Evolutionary conservation across 2,113 vertebrate genomes (phyloP), one percentile per base, ranked within the genome.

Genomic region (Festucalex cinctus): DNA sequence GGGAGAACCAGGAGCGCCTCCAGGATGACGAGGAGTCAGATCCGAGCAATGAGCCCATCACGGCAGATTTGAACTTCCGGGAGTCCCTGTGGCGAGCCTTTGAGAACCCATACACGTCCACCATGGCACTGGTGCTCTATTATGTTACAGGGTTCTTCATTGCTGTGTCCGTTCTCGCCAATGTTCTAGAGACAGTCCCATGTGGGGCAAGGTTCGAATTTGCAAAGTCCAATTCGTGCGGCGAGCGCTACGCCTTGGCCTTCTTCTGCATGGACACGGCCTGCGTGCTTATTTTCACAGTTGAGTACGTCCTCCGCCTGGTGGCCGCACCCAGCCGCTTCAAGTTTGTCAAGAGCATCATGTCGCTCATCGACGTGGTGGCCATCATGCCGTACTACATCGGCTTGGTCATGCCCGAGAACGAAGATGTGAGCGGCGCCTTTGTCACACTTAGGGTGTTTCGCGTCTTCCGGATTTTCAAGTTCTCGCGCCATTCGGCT

Each of bases 131-230:
- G 73, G 97, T 99, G 68, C 96, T 99, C 85, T 99, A 99, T 89
- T 99, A 99, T 5, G 97, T 98, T 14, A 99, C 97, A 0, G 97
- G 97, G 10, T 99, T 99, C 91, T 98, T 99, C 90, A 99, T 99
- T 48, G 96, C 97, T 0, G 94, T 98, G 74, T 99, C 97, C 0
- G 97, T 99, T 70, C 89, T 98, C 35, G 96, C 97, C 46, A 99
- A 98, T 0, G 97, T 99, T 81, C 94, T 93, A 58, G 97, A 99
- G 79, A 98, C 96, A 0, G 96, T 99, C 16, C 97, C 97, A 0
- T 98, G 97, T 1, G 93, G 94, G 5, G 65, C 86, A 0, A 85
- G 78, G 53, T 90, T 88, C 0, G 93, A 90, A 58, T 90, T 90
- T 59, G 85, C 90, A n/a, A 92, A 87, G 72, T 93, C 93, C 22